Percentiles rank a stretch among this genome's conserved stretches.
phyloP scores from a whole-genome alignment of 2,888 invertebrate genomes.

The Plutella xylostella region DNA sequence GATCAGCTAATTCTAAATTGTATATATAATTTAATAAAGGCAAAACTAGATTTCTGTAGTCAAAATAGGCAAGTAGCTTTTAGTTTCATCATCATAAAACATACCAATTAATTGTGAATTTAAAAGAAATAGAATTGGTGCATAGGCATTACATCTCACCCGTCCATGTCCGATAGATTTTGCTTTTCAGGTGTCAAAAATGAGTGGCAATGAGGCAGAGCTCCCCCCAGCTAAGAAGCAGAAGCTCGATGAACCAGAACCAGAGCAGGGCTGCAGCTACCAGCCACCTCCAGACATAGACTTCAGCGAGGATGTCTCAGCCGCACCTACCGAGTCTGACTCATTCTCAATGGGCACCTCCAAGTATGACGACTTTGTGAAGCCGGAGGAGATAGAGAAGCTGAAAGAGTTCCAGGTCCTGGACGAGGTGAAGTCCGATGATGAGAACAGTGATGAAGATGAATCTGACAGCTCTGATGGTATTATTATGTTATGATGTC shows the following conservation, averaged over 20 bases:
- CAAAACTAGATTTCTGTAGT: no score
- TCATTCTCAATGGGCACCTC: slow-evolving; percentile 19
- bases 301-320: slow-evolving; percentile 20
- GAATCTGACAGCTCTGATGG: slow-evolving; percentile 47
- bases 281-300: background rate
- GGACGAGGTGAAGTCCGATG: slow-evolving; percentile 55
- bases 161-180: no score
- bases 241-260: slow-evolving; percentile 1
- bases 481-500: slow-evolving; percentile 14
- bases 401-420: slow-evolving; percentile 53
- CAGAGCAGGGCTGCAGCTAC: background rate
- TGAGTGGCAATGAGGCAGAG: slow-evolving; percentile 8
- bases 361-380: slow-evolving; percentile 35
- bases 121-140: no score
- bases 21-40: no score
- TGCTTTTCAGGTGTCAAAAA: slow-evolving; percentile 11
- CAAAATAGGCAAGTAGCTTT: no score
- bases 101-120: no score
- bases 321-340: slow-evolving; percentile 13
- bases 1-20: no score
- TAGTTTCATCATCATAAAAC: no score
- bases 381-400: slow-evolving; percentile 39
- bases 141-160: background rate
- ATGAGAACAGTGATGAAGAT: slow-evolving; percentile 51
- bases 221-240: slow-evolving; percentile 10